A percentile compares a stretch with the other conserved stretches of the same genome.
Conservation (phyloP, 2,113 vertebrate species). For the Phainopepla nitens region DNA sequence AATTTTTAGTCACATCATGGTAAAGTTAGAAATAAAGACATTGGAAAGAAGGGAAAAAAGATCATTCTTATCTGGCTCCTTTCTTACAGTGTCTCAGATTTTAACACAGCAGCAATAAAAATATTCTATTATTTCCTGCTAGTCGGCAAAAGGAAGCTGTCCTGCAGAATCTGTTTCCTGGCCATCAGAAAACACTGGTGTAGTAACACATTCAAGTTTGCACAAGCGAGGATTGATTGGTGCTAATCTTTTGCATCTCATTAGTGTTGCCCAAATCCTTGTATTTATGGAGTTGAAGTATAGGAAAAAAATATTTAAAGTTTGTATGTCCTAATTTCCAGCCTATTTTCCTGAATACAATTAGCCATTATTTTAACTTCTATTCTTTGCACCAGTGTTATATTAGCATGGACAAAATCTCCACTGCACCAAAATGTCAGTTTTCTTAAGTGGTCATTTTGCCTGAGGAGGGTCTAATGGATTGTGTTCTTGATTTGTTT, state of each 20-base stretch:
- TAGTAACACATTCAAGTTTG: not conserved
- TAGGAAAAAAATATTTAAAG: slow-evolving; percentile 14
- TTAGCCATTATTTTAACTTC: not conserved
- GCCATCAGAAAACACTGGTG: not conserved
- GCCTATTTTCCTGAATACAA: not conserved
- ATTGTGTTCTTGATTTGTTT: not conserved
- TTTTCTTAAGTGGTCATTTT: not conserved
- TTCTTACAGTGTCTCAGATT: not conserved
- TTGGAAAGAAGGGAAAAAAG: not conserved
- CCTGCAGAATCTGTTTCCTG: slow-evolving; percentile 42
- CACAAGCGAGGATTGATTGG: not conserved
- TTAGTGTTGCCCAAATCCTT: not conserved
- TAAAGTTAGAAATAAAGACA: not conserved
- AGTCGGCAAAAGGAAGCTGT: not conserved
- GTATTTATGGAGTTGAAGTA: slow-evolving; percentile 9
- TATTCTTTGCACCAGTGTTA: not conserved
- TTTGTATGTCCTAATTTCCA: not conserved
- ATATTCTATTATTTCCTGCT: slow-evolving; percentile 49
- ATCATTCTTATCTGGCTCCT: not conserved
- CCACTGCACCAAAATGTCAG: not conserved
- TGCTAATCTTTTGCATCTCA: not conserved
- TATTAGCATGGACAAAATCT: not conserved
- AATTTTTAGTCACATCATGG: not conserved
- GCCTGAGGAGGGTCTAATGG: not conserved
- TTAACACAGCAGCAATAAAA: slow-evolving; percentile 5